Evolutionary conservation across 2,113 vertebrate species (phyloP).

Genomic region (Salvelinus alpinus): DNA sequence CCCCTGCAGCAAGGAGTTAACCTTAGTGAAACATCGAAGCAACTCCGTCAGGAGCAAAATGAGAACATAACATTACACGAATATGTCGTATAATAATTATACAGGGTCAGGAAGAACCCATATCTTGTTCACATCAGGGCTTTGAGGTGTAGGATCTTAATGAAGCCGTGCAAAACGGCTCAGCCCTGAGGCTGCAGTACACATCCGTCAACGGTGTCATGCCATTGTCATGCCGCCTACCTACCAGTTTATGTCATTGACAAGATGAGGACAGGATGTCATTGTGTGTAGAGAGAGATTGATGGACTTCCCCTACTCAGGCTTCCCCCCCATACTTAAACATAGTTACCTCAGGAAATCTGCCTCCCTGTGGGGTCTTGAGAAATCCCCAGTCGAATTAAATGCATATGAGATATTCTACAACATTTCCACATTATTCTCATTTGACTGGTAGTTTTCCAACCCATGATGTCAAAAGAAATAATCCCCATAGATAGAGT

Average conservation of each 20-base stretch:
- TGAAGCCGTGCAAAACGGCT: conserved; percentile 10
- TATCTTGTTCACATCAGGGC: conserved; percentile 7
- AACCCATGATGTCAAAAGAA: background rate
- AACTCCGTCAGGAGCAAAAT: background rate
- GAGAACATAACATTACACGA: background rate
- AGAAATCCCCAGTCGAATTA: conserved; percentile 8
- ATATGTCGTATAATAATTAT: background rate
- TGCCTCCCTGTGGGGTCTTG: background rate
- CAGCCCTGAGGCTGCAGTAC: background rate
- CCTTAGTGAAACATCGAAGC: background rate
- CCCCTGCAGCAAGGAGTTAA: conserved; percentile 23
- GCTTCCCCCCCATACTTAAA: no score
- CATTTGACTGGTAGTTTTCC: background rate
- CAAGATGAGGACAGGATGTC: background rate
- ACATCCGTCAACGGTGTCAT: conserved; percentile 1
- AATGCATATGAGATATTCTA: background rate
- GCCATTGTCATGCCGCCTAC: conserved; percentile 10
- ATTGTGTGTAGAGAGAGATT: background rate
- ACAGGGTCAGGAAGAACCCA: background rate
- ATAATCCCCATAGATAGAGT: background rate
- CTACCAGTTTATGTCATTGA: conserved; percentile 5
- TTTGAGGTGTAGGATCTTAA: background rate
- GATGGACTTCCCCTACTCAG: background rate
- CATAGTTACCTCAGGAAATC: background rate
- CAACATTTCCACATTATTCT: background rate